Base-by-base conservation (phyloP, 2,797 vertebrate genomes). In the Sus cebifrons region DNA sequence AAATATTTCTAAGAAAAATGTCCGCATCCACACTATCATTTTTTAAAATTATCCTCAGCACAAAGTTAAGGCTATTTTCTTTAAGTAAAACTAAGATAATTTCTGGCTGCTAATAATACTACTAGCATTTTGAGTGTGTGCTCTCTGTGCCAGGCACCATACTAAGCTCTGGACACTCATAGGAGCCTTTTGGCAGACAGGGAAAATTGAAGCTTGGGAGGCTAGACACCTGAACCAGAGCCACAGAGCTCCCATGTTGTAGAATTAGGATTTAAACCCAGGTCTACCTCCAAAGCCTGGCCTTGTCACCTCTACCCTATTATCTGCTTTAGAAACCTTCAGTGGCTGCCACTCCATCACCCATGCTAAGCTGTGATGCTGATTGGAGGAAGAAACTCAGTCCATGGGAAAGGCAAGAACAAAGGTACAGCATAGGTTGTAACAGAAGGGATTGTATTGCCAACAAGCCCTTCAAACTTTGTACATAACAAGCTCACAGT, bases 1-100 rank as follows among this genome's bases (percentile, higher is more conserved):
- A 96, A 94, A 44, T 15, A 23, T 83, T 89, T 93, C 79, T 54
- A 87, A 95, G 89, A 97, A 95, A 96, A 95, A 81, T 29, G 36
- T 54, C n/a, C 60, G 65, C 54, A 49, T 86, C 64, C 74, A 86
- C 25, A 36, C 23, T 75, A 60, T 87, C 23, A 11, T 58, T 83
- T 86, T 21, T 74, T 4, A 25, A 52, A 15, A 77, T 81, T 44
- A 52, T 65, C 54, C 62, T 88, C 65, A 86, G 52, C n/a, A 52
- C 40, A 79, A 74, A 64, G 23, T 58, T 65, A 77, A 49, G 15
- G 56, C 71, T 84, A 62, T 83, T 91, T 84, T 77, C 83, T 86
- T 95, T 29, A 95, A 84, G n/a, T 75, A 93, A 95, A 68, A 86
- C 52, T 29, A 71, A 96, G 73, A 75, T 62, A 14, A 40, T 85